Evolutionary conservation across 2,888 invertebrate species (phyloP), one percentile per base, ranked within the genome.

Genomic region (Galeruca laticollis): DNA sequence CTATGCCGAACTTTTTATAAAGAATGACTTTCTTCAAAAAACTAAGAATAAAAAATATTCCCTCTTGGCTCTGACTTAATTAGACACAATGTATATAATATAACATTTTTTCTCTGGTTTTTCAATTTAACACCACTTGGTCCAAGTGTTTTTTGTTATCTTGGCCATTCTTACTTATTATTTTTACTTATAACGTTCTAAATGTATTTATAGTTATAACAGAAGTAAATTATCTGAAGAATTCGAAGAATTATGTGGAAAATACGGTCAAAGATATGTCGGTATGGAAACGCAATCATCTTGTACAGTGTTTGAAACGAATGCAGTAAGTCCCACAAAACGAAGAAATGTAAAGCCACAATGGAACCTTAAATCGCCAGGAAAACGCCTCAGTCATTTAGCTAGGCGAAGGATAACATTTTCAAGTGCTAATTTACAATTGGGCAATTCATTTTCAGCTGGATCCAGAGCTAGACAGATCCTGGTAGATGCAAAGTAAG

Each of bases 391-490:
- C 18, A 94, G 93, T 69, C 94, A 94, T 81, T 86, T 94, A 78
- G 94, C 94, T 1, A 89, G 91, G 66, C 87, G 94, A 8, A 87
- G 93, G 61, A 91, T 92, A 77, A 90, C 92, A 1, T 94, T 94
- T 83, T 93, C 93, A 66, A 93, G 91, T 56, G 92, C 92, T 0
- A 90, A 88, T 82, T 82, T 91, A 70, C 88, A 89, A 77, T 82
- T 83, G 18, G 83, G 84, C 1, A 79, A 87, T 51, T 87, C 87
- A 2, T 86, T 86, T 1, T 76, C 78, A 51, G 77, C 80, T 20
- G 82, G 81, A 33, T 78, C 86, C 0, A 83, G 87, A 21, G 85
- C 85, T 0, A 82, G 89, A 64, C 90, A 90, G 80, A 88, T 92
- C 73, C 86, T 91, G 62, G 88, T 92, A 70, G 91, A 91, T 82